Conservation (phyloP, 2,888 invertebrate genomes). For the Monoplex corrugatus region DNA sequence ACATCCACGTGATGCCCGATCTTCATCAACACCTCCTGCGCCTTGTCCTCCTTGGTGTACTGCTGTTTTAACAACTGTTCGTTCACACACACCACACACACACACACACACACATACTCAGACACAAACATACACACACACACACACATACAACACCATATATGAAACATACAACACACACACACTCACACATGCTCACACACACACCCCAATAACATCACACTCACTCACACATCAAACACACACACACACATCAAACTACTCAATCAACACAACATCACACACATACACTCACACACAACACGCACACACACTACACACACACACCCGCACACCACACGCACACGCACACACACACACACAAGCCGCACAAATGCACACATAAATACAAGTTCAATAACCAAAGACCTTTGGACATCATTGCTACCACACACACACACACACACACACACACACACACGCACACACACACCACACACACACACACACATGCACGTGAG, state of each 20-base stretch:
- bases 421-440: too few species aligned
- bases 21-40: constrained; percentile 83
- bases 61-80: constrained; percentile 82
- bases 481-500: not conserved
- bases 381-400: too few species aligned
- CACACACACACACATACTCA: not conserved
- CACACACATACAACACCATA: not conserved
- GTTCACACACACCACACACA: constrained; percentile 48
- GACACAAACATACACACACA: not conserved
- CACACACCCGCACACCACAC: too few species aligned
- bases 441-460: too few species aligned
- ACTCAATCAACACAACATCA: too few species aligned
- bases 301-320: too few species aligned
- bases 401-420: too few species aligned
- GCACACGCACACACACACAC: too few species aligned
- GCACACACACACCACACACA: too few species aligned
- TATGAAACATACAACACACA: too few species aligned
- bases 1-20: constrained; percentile 83
- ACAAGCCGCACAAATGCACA: too few species aligned
- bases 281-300: not conserved
- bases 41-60: constrained; percentile 84
- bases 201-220: too few species aligned
- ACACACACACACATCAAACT: not conserved
- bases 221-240: not conserved
- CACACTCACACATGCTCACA: not conserved